Evolutionary conservation across 2,888 invertebrate genomes (phyloP).

Genomic region (Listrodromus nycthemerus): DNA sequence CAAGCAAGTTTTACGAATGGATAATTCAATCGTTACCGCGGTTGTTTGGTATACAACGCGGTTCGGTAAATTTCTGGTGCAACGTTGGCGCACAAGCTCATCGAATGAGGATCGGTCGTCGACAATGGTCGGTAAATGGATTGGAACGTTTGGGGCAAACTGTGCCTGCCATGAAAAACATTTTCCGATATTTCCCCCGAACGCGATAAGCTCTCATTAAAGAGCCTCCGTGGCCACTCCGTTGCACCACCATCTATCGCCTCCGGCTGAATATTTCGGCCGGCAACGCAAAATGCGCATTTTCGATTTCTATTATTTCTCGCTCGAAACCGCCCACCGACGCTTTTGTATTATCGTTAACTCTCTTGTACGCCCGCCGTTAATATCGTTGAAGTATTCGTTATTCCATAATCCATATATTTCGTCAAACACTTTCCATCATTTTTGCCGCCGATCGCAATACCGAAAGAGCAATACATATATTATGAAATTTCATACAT

Average conservation of each 20-base stretch:
- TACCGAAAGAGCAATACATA: not conserved
- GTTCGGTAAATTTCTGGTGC: conserved; percentile 17
- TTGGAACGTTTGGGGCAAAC: not conserved
- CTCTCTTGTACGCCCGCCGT: not conserved
- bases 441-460: not conserved
- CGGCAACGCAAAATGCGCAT: conserved; percentile 18
- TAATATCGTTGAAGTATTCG: conserved; percentile 11
- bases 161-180: conserved; percentile 21
- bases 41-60: not conserved
- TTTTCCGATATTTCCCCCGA: conserved; percentile 62
- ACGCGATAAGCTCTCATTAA: conserved; percentile 65
- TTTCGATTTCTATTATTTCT: conserved; percentile 25
- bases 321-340: not conserved
- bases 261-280: not conserved
- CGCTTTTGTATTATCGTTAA: conserved; percentile 25
- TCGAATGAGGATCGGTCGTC: conserved; percentile 20
- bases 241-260: conserved; percentile 18
- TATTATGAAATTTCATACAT: conserved; percentile 2
- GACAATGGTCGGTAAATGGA: conserved; percentile 21
- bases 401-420: conserved; percentile 14
- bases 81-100: not conserved
- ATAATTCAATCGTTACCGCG: conserved; percentile 29
- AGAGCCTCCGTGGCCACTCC: conserved; percentile 31
- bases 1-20: conserved; percentile 40
- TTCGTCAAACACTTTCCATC: not conserved